phyloP scores from a whole-genome alignment of 2,888 invertebrate genomes.

The Eumacrocentrus americanus region DNA sequence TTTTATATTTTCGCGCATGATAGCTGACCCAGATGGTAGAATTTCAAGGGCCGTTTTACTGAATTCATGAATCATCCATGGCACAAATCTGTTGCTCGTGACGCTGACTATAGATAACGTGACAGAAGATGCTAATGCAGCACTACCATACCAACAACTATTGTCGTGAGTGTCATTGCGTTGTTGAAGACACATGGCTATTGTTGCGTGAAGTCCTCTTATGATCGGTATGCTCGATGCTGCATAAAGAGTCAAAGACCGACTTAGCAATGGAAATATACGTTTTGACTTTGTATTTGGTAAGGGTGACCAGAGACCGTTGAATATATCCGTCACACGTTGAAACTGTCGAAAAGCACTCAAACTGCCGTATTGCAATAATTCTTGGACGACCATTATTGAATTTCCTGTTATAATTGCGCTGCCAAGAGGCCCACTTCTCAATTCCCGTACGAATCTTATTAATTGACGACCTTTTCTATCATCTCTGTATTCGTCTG shows the following conservation, averaged over 20 bases:
- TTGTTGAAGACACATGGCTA: neutral
- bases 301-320: no score
- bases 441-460: neutral
- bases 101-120: neutral
- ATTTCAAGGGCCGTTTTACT: neutral
- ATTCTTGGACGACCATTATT: neutral
- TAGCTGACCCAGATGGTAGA: neutral
- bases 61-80: neutral
- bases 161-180: neutral
- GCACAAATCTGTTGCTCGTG: neutral
- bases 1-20: neutral
- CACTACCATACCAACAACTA: neutral
- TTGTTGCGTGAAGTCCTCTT: neutral
- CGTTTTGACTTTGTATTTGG: no score
- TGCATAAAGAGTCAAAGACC: neutral
- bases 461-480: neutral
- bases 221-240: neutral
- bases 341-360: neutral
- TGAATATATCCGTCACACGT: neutral
- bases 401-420: neutral
- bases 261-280: neutral
- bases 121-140: neutral
- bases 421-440: no score
- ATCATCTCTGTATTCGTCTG: neutral
- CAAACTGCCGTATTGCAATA: neutral